A percentile compares a stretch with the other conserved stretches of the same genome.
Conservation (phyloP, 2,797 vertebrate genomes). For the Fratercula arctica region DNA sequence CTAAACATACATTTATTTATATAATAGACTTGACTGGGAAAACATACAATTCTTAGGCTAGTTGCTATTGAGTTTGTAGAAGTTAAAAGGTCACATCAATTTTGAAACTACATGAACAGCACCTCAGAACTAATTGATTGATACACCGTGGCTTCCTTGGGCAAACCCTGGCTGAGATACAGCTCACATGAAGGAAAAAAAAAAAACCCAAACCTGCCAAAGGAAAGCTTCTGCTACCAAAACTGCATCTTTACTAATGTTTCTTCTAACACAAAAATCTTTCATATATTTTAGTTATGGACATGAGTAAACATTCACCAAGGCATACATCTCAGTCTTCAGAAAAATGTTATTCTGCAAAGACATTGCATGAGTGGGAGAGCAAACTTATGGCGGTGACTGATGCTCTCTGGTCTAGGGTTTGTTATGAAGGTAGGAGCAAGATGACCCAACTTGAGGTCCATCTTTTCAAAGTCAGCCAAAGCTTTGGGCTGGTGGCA, state of each 20-base stretch:
- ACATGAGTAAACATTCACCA: background rate
- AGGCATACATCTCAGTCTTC: background rate
- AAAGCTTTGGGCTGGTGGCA: background rate
- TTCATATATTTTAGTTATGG: background rate
- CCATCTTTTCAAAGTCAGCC: background rate
- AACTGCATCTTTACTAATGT: background rate
- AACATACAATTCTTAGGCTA: background rate
- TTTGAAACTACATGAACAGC: background rate
- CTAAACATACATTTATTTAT: background rate
- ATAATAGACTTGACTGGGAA: background rate
- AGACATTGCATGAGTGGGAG: background rate
- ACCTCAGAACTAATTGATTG: background rate
- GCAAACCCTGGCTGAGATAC: background rate
- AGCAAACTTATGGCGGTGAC: background rate
- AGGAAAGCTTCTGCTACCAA: background rate
- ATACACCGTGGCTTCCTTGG: background rate
- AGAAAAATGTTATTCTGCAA: background rate
- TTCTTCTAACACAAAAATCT: background rate
- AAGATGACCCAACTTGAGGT: background rate
- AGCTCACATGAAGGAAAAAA: background rate
- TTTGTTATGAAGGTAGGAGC: background rate
- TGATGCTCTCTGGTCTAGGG: no score
- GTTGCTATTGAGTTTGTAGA: background rate
- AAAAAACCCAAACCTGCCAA: background rate
- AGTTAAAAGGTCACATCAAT: background rate